Evolutionary conservation across 2,113 vertebrate genomes (phyloP).

Genomic region (Dendrocopos noguchii): DNA sequence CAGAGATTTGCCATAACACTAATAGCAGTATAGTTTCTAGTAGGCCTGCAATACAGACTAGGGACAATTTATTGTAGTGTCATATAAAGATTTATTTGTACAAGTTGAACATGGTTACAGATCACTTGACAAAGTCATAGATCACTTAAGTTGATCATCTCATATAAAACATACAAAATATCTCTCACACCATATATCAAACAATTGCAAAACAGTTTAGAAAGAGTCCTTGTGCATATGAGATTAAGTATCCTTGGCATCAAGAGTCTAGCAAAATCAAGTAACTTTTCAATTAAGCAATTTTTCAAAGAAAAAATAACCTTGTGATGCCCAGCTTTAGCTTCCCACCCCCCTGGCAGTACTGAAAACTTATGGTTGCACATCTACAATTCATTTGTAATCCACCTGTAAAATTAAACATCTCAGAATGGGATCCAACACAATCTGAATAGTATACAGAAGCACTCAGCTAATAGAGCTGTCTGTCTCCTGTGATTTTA

Average conservation of each 20-base stretch:
- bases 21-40: neutral
- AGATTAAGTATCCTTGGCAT: neutral
- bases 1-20: neutral
- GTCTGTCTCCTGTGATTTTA: neutral
- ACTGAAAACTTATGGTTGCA: neutral
- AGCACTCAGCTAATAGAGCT: neutral
- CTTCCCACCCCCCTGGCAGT: neutral
- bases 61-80: neutral
- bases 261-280: neutral
- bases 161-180: neutral
- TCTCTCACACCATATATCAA: neutral
- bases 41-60: neutral
- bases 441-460: neutral
- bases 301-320: neutral
- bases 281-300: neutral
- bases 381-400: neutral
- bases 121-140: neutral
- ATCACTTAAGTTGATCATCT: neutral
- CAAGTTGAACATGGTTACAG: neutral
- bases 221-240: neutral
- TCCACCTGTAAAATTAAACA: neutral
- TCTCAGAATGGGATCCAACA: neutral
- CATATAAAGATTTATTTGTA: neutral
- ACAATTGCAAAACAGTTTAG: neutral
- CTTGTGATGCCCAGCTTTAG: neutral